Base-by-base conservation (phyloP, 1,140 invertebrate genomes). In the Meteorus sp. region DNA sequence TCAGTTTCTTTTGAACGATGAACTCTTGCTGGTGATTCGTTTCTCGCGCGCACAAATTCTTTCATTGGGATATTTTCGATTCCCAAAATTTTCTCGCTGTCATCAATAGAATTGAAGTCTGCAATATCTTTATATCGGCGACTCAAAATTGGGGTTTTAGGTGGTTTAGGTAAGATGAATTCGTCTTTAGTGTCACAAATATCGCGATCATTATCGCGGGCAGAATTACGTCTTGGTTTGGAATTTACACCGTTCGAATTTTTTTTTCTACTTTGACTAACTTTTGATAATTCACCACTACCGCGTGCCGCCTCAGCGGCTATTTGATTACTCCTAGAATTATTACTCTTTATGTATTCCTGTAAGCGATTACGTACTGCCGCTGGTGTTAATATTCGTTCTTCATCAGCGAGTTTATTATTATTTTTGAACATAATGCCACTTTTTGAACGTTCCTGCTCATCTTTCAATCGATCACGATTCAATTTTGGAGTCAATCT, bases 11-110 rank as follows among this genome's bases (percentile, higher is more conserved):
- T 67, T 56, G 22, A 63, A 48, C 56, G 67, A 39, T 70, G 72
- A 20, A 74, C 65, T 52, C 68, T 71, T 1, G 61, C 69, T 0
- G 76, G 72, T 2, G 73, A 80, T 6, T 72, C 71, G 8, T 68
- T 43, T 11, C 65, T 61, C 25, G 68, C 65, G 1, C 71, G 59
- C 4, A 63, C 61, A 11, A 79, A 68, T 41, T 76, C 74, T 7
- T 62, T 72, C 59, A 76, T 56, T 0, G 72, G 75, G 41, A 77
- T 76, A 47, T 65, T 54, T 17, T 63, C 52, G 15, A 48, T 44
- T 2, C 58, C 43, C 7, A 33, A 4, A 17, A 23, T 20, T 47
- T 35, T 56, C 9, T 62, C 63, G 11, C 39, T 68, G 19, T 65
- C 68, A 7, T 35, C 45, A 3, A 61, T 17, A 13, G 56, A 45